phyloP scores from a whole-genome alignment of 2,888 invertebrate species.

The Ormyrus nitidulus region DNA sequence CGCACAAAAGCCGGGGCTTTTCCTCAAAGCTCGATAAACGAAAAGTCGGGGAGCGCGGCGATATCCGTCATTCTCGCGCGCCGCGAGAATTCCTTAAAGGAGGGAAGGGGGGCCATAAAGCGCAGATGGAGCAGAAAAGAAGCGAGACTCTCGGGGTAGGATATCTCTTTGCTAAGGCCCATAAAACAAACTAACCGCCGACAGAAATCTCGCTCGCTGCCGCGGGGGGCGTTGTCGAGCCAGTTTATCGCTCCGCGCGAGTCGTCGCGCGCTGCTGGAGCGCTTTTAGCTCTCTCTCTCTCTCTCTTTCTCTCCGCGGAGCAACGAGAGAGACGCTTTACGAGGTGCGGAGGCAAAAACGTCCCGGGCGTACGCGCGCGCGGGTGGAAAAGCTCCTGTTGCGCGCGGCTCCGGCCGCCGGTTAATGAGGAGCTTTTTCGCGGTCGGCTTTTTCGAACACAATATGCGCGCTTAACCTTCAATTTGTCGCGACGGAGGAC shows the following conservation, averaged over 20 bases:
- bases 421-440: too few relatives aligned
- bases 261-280: constrained; percentile 59
- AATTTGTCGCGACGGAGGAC: too few relatives aligned
- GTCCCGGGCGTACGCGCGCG: background rate
- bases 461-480: too few relatives aligned
- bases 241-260: constrained; percentile 71
- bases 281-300: constrained; percentile 52
- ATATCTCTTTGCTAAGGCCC: constrained; percentile 46
- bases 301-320: background rate
- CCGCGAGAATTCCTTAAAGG: constrained; percentile 67
- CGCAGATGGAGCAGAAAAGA: constrained; percentile 69
- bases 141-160: background rate
- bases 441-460: too few relatives aligned
- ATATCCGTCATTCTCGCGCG: constrained; percentile 55
- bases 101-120: constrained; percentile 66
- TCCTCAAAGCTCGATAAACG: constrained; percentile 3
- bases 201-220: constrained; percentile 67
- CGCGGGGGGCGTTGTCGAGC: constrained; percentile 65
- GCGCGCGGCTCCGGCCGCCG: too few relatives aligned
- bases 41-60: background rate
- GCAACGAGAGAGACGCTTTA: too few relatives aligned
- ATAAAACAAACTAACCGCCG: constrained; percentile 73
- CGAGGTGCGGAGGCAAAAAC: too few relatives aligned
- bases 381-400: background rate
- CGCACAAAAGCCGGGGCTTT: constrained; percentile 10